Evolutionary conservation across 2,888 invertebrate species (phyloP).

Genomic region (Dryocosmus kuriphilus): DNA sequence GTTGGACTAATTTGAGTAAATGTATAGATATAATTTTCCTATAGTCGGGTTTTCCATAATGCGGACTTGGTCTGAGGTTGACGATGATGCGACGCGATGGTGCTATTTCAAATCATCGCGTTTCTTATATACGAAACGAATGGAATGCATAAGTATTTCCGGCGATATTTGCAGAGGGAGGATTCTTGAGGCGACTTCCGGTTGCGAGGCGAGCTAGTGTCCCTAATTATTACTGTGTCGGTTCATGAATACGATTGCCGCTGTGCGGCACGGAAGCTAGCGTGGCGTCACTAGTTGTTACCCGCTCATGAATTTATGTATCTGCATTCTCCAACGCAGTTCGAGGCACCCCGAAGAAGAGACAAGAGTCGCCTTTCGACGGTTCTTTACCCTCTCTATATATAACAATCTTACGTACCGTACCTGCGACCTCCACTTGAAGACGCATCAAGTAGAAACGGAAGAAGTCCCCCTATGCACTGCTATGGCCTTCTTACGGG

Average conservation of each 20-base stretch:
- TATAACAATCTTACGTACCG: slow-evolving; percentile 35
- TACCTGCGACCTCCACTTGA: slow-evolving; percentile 4
- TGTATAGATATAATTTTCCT: not conserved
- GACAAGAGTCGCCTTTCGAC: slow-evolving; percentile 43
- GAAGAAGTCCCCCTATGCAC: not conserved
- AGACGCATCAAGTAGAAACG: slow-evolving; percentile 12
- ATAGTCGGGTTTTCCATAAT: not conserved
- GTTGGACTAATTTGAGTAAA: not conserved
- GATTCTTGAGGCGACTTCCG: slow-evolving; percentile 77
- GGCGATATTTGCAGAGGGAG: slow-evolving; percentile 74
- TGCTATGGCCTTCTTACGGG: no score
- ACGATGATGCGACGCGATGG: slow-evolving; percentile 46
- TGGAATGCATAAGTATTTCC: slow-evolving; percentile 77
- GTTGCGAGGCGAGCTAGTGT: slow-evolving; percentile 76
- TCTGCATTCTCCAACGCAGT: slow-evolving; percentile 75
- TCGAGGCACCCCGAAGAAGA: slow-evolving; percentile 65
- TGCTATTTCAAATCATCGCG: slow-evolving; percentile 67
- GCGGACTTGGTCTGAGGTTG: slow-evolving; percentile 12
- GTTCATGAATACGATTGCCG: slow-evolving; percentile 78
- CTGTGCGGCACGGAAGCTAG: slow-evolving; percentile 75
- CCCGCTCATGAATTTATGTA: slow-evolving; percentile 77
- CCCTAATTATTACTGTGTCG: slow-evolving; percentile 78
- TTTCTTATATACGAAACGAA: slow-evolving; percentile 73
- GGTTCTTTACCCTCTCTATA: slow-evolving; percentile 41
- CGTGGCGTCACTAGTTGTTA: slow-evolving; percentile 77